Evolutionary conservation across 2,888 invertebrate genomes (phyloP), one percentile per base, ranked within the genome.

Genomic region (Orthosia incerta): DNA sequence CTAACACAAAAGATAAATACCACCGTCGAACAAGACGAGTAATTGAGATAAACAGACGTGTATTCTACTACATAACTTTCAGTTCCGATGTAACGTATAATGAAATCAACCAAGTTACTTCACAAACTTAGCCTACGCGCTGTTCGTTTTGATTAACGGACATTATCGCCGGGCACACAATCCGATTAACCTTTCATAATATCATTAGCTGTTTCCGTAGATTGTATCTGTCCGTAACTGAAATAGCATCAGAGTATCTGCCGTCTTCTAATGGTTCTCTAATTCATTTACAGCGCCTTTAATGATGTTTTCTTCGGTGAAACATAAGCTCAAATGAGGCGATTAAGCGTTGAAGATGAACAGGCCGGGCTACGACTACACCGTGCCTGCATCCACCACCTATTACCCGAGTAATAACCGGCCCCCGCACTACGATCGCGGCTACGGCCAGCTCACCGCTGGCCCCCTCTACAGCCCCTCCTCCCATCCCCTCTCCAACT

Each of bases 351-450:
- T 94, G 92, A 96, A 96, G 93, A 96, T 96, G 96, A 96, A 95
- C 96, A 94, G 96, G 94, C 93, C 95, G 94, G 95, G 94, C 92
- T 96, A 95, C 94, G 95, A 96, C 88, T 96, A 95, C 88, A 93
- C 92, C 93, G 95, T 93, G 94, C 96, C 96, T 92, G 93, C 94
- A 89, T 94, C 95, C 86, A 94, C 95, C 79, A 93, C 95, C 69
- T 96, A 95, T 87, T 96, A 96, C 88, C 92, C 94, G 85, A 94
- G 93, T 86, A 94, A 93, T 91, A 95, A 92, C 87, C 93, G 94
- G 79, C 94, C 94, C 67, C 96, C 96, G 75, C 96, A 95, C 84
- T 96, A 96, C 92, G 96, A 96, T 57, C 94, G 95, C 62, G 93
- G 94, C 68, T 96, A 95, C 89, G 95, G 94, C 65, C 95, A 94